phyloP scores from a whole-genome alignment of 2,797 vertebrate species.

The Parotocinclus haroldoi region DNA sequence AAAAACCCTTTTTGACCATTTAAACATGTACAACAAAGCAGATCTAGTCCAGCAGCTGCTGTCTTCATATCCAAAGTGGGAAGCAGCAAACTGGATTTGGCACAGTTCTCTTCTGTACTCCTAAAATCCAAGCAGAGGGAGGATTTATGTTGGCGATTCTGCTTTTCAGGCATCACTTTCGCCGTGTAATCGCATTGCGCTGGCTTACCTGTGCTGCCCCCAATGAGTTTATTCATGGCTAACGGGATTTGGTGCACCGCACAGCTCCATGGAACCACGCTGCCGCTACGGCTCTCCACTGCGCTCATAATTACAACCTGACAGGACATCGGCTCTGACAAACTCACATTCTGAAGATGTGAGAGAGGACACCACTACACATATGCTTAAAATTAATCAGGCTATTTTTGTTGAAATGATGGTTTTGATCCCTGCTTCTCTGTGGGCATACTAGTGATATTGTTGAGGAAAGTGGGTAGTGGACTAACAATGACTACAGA shows the following conservation, averaged over 20 bases:
- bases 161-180: constrained; percentile 52
- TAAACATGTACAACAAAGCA: not conserved
- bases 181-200: constrained; percentile 62
- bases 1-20: too few relatives aligned
- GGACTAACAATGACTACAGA: too few relatives aligned
- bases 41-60: constrained; percentile 14
- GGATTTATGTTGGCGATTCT: constrained; percentile 42
- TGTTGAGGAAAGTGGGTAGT: too few relatives aligned
- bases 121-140: constrained; percentile 18
- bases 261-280: constrained; percentile 41
- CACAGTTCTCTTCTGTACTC: constrained; percentile 23
- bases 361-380: constrained; percentile 12
- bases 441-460: too few relatives aligned
- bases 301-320: constrained; percentile 56
- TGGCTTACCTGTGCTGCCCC: constrained; percentile 58
- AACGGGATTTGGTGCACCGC: constrained; percentile 59
- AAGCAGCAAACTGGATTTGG: constrained; percentile 38
- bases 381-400: constrained; percentile 6
- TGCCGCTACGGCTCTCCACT: constrained; percentile 39
- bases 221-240: constrained; percentile 60
- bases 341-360: constrained; percentile 32
- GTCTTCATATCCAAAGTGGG: constrained; percentile 21
- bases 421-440: not conserved
- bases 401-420: not conserved
- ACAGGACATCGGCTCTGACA: constrained; percentile 52